These are phyloP conservation scores for Centruroides vittatus DNA, from an alignment of 1,140 invertebrate species.

Conservation along the genomic window DNA sequence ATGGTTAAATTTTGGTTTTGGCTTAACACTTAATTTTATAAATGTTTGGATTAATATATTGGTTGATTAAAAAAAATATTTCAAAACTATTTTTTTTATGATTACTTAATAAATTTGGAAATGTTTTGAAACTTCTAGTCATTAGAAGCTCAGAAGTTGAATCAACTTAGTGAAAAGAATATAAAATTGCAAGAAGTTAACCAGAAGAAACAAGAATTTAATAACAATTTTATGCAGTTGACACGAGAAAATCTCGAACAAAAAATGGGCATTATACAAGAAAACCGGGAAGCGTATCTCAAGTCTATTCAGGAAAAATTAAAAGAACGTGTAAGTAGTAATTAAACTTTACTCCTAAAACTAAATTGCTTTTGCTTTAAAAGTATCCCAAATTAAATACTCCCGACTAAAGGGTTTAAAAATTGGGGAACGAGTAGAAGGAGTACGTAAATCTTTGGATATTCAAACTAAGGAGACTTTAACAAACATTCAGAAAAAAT, in stretches of 20 bases:
- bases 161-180: conserved; percentile 61
- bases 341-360: background rate
- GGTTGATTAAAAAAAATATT: too few relatives aligned
- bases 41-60: too few relatives aligned
- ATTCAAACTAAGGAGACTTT: background rate
- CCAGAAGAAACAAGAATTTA: conserved; percentile 74
- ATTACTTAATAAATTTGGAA: too few relatives aligned
- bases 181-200: conserved; percentile 74
- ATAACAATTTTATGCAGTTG: conserved; percentile 59
- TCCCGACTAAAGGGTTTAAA: background rate
- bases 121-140: conserved; percentile 38
- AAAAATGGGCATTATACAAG: conserved; percentile 74
- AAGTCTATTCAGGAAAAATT: conserved; percentile 69
- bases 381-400: background rate
- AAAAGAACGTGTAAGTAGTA: conserved; percentile 50
- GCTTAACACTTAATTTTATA: too few relatives aligned
- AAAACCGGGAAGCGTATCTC: conserved; percentile 76
- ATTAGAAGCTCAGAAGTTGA: conserved; percentile 68
- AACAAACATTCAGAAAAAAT: conserved; percentile 45
- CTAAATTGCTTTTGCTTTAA: background rate
- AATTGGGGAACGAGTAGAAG: background rate
- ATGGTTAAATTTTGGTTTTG: too few relatives aligned
- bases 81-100: too few relatives aligned
- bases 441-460: background rate
- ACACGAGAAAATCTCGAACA: conserved; percentile 73